phyloP scores from a whole-genome alignment of 2,797 vertebrate species.

The Sus cebifrons region DNA sequence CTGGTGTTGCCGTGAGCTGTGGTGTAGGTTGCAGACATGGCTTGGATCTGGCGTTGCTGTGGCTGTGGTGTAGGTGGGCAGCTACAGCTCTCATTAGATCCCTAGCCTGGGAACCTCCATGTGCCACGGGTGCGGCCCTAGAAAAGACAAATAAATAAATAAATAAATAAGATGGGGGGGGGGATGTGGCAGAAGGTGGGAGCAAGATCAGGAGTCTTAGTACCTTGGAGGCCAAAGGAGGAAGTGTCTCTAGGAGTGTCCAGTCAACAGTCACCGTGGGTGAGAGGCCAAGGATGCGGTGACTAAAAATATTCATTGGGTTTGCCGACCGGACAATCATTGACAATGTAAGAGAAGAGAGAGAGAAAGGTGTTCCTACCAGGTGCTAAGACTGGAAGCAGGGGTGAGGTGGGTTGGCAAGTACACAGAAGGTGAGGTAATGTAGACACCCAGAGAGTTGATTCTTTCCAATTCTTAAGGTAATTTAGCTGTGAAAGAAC shows the following conservation, averaged over 20 bases:
- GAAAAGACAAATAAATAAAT: too few species aligned
- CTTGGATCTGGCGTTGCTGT: too few species aligned
- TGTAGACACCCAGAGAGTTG: rapidly evolving
- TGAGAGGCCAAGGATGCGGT: not conserved
- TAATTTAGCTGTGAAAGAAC: not conserved
- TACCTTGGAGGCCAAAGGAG: not conserved
- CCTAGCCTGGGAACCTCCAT: too few species aligned
- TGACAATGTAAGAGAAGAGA: too few species aligned
- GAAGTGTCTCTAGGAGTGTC: not conserved
- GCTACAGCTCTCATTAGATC: too few species aligned
- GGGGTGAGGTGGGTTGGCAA: rapidly evolving
- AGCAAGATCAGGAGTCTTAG: not conserved
- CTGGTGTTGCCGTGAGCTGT: too few species aligned
- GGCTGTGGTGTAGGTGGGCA: too few species aligned
- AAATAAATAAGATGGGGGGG: too few species aligned
- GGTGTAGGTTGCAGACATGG: too few species aligned
- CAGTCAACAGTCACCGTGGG: not conserved
- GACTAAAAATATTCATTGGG: not conserved
- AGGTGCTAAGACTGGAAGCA: not conserved
- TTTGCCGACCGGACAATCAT: not conserved
- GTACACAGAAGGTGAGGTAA: not conserved
- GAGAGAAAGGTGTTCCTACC: too few species aligned
- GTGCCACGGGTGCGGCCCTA: too few species aligned
- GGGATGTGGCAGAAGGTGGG: too few species aligned
- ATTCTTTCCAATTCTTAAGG: not conserved